A percentile compares a stretch with the other conserved stretches of the same genome.
These are phyloP conservation scores for Cephus pulcher DNA, from an alignment of 2,888 invertebrate species.

Conservation along the genomic window DNA sequence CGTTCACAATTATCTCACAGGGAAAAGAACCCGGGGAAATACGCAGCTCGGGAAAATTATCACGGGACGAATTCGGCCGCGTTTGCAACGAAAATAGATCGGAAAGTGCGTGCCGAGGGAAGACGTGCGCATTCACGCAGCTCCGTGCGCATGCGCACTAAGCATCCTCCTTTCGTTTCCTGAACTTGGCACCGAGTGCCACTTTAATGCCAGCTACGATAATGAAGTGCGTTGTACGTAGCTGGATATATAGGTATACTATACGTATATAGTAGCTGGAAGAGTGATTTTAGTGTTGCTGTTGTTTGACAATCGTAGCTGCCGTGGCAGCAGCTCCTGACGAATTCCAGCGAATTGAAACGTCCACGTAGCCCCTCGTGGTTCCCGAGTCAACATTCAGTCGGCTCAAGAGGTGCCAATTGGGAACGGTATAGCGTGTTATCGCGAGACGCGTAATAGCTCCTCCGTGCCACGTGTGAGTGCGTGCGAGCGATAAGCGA, in stretches of 20 bases:
- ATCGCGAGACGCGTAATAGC: slow-evolving; percentile 23
- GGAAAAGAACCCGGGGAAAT: background rate
- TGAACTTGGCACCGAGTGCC: background rate
- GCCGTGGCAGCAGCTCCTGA: background rate
- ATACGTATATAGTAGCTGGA: too few species aligned
- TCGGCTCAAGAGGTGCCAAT: slow-evolving; percentile 20
- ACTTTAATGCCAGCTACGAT: background rate
- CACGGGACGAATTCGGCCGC: background rate
- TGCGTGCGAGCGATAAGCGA: background rate
- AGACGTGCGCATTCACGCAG: background rate
- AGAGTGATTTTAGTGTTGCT: background rate
- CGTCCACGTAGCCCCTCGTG: background rate
- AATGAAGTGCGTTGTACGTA: background rate
- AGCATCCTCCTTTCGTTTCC: background rate
- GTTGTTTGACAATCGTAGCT: background rate
- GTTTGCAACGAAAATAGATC: background rate
- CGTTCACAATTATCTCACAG: background rate
- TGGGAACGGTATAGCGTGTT: slow-evolving; percentile 26
- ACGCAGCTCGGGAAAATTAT: background rate
- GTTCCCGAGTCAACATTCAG: slow-evolving; percentile 22
- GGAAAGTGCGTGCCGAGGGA: background rate
- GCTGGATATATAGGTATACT: background rate
- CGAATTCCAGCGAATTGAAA: slow-evolving; percentile 19
- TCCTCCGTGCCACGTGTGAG: background rate
- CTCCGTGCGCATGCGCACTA: background rate